Base-by-base conservation (phyloP, 2,888 invertebrate genomes). In the Agrochola lychnidis region DNA sequence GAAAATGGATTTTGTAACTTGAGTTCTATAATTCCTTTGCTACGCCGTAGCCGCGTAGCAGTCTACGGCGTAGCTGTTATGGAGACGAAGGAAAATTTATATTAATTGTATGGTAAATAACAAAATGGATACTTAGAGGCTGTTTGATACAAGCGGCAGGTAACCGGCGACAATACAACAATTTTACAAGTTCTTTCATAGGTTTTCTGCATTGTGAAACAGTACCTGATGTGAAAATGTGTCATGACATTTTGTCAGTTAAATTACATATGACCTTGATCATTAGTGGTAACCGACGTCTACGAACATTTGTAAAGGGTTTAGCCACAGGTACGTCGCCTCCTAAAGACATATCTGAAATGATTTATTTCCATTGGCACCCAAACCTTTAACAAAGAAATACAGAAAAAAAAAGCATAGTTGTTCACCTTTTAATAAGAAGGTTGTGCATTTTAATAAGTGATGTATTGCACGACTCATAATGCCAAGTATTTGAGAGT, bases 41-140 rank as follows among this genome's bases (percentile, higher is more conserved):
- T 81, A 78, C 69, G 69, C 12, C 59, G 72, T 79, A 81, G 53
- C 16, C 19, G 51, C 51, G 7, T 45, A 68, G 42, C 10, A 0
- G 1, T 10, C 70, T 80, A 82, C 76, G 57, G 36, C 64, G 78
- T 70, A 63, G 57, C 83, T n/a, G n/a, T 4, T 69, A 30, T 36
- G 14, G 16, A 42, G 19, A 12, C 12, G 0, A 16, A 1, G 9
- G 25, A 4, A 22, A 25, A 25, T 36, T 9, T 19, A n/a, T 68
- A 12, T 45, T 67, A 16, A 36, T 12, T 68, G 30, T 9, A 19
- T 14, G 42, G 9, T 1, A 4, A 68, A 40, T 19, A 9, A 19
- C 5, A 22, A 68, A 1, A 40, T 4, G 2, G 57, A 19, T 40
- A 4, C 25, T 19, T 40, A 19, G 0, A 0, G 16, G 40, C 1